Conservation (phyloP, 1,140 invertebrate genomes). For the Zaprionus taronus region DNA sequence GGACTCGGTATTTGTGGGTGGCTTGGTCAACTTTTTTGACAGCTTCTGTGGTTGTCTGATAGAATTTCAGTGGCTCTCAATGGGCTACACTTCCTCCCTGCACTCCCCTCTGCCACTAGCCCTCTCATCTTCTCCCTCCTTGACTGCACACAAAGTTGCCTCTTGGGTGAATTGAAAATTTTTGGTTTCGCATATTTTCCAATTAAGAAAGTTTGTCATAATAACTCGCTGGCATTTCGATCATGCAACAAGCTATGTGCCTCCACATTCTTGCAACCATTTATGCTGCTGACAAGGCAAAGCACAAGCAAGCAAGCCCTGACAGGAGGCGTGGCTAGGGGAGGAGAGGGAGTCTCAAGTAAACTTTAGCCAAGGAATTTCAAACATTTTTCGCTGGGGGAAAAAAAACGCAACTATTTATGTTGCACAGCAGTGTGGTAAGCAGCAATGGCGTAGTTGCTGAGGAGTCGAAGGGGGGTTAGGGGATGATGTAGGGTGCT, state of each 20-base stretch:
- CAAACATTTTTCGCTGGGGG: constrained; percentile 45
- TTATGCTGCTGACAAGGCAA: constrained; percentile 61
- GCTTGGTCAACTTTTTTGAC: not conserved
- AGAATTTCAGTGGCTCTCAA: not conserved
- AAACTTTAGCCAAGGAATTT: constrained; percentile 64
- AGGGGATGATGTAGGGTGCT: not conserved
- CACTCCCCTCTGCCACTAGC: not conserved
- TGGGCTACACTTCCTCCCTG: not conserved
- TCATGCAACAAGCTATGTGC: constrained; percentile 72
- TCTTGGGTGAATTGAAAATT: constrained; percentile 29
- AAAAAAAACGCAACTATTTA: constrained; percentile 74
- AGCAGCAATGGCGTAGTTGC: not conserved
- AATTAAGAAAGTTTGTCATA: constrained; percentile 82
- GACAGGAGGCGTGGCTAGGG: not conserved
- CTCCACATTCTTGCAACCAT: constrained; percentile 64
- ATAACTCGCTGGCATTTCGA: constrained; percentile 74
- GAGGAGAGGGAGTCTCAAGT: constrained; percentile 1
- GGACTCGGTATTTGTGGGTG: not conserved
- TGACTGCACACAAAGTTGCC: constrained; percentile 2
- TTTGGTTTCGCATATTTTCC: constrained; percentile 73
- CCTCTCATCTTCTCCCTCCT: not conserved
- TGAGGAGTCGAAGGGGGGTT: too few relatives aligned
- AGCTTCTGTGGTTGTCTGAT: not conserved
- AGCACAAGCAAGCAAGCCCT: not conserved
- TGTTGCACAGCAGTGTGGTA: constrained; percentile 66